phyloP scores from a whole-genome alignment of 2,113 vertebrate species.

The Melanostigma gelatinosum region DNA sequence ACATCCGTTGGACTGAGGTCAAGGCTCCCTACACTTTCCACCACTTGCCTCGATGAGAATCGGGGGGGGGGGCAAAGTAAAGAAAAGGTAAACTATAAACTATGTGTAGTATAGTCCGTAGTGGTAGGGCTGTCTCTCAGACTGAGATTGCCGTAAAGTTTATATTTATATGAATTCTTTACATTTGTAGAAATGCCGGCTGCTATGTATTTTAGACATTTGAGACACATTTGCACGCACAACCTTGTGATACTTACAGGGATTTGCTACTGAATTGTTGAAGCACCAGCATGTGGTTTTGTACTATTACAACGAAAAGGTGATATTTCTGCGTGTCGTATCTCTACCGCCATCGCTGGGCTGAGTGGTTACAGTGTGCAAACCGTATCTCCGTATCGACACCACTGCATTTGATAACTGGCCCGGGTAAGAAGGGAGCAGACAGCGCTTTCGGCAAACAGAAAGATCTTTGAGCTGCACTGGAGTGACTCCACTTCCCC shows the following conservation, averaged over 20 bases:
- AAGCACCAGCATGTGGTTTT: neutral
- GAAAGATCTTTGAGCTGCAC: constrained; percentile 43
- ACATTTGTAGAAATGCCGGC: neutral
- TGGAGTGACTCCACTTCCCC: constrained; percentile 44
- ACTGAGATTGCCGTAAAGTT: neutral
- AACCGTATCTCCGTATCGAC: constrained; percentile 24
- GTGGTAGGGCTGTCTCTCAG: neutral
- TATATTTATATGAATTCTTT: neutral
- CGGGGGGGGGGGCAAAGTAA: neutral
- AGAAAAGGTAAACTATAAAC: neutral
- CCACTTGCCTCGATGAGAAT: too few relatives aligned
- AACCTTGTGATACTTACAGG: neutral
- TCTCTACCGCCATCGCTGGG: neutral
- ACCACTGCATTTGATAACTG: constrained; percentile 13
- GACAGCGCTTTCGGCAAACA: constrained; percentile 20
- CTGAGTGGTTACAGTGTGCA: constrained; percentile 9
- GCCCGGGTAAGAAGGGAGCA: constrained; percentile 22
- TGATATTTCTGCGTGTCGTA: neutral
- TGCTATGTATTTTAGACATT: neutral
- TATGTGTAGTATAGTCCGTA: neutral
- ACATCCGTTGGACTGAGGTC: too few relatives aligned
- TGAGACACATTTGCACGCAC: neutral
- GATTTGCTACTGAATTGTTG: neutral
- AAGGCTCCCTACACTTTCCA: too few relatives aligned
- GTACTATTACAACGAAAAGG: neutral